Evolutionary conservation across 2,888 invertebrate genomes (phyloP).

Genomic region (Cabera pusaria): DNA sequence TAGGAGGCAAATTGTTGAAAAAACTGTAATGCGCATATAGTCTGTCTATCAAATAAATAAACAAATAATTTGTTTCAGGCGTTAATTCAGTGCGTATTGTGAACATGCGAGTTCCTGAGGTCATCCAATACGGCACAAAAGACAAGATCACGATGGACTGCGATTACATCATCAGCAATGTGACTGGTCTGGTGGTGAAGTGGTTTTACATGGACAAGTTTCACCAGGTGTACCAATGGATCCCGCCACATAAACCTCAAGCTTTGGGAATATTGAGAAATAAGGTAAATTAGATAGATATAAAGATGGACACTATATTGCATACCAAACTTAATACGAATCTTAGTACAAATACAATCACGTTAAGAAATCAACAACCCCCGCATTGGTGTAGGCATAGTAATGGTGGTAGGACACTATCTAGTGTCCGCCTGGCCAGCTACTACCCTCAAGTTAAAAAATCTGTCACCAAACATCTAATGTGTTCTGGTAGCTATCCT

Average conservation of each 20-base stretch:
- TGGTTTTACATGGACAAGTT: conserved; percentile 88
- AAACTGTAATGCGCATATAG: too few relatives aligned
- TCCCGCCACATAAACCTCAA: conserved; percentile 86
- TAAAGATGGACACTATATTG: too few relatives aligned
- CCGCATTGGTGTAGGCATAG: too few relatives aligned
- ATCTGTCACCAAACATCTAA: too few relatives aligned
- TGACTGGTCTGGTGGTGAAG: conserved; percentile 88
- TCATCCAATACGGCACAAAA: conserved; percentile 82
- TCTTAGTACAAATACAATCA: too few relatives aligned
- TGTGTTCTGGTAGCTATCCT: too few relatives aligned
- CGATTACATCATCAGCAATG: conserved; percentile 86
- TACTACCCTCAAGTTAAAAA: too few relatives aligned
- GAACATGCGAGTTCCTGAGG: conserved; percentile 83
- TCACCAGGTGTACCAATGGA: conserved; percentile 91
- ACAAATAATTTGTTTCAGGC: conserved; percentile 54
- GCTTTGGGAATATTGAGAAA: conserved; percentile 81
- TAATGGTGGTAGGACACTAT: too few relatives aligned
- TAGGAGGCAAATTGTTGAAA: too few relatives aligned
- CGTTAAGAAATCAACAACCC: too few relatives aligned
- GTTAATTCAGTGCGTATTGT: conserved; percentile 83
- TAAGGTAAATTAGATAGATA: conserved; percentile 63
- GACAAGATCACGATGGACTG: conserved; percentile 87
- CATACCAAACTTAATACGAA: too few relatives aligned
- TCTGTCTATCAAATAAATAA: conserved; percentile 9
- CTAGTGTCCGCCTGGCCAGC: too few relatives aligned